These are phyloP conservation scores for Oceanodroma tethys DNA, from an alignment of 2,113 vertebrate species.

Conservation along the genomic window DNA sequence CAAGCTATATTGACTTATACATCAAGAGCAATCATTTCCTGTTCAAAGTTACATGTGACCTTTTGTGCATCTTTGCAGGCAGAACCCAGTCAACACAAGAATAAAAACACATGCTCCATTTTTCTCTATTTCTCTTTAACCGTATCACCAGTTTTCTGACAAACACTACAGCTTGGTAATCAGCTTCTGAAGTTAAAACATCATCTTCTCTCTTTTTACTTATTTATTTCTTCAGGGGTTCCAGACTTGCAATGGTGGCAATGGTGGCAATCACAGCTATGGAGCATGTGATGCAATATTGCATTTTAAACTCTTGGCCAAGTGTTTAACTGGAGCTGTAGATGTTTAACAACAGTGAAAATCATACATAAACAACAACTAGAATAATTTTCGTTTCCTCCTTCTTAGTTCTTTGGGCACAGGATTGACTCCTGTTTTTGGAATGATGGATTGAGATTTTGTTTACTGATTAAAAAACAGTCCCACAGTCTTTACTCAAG, in stretches of 20 bases:
- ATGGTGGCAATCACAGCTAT: background rate
- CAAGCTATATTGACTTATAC: background rate
- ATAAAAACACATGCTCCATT: background rate
- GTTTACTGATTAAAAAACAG: background rate
- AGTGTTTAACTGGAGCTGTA: background rate
- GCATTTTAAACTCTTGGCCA: background rate
- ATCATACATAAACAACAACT: background rate
- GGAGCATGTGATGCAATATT: background rate
- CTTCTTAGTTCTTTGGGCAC: background rate
- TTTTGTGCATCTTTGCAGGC: background rate
- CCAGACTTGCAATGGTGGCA: background rate
- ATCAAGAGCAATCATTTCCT: conserved; percentile 27
- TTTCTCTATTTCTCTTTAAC: background rate
- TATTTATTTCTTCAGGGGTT: background rate
- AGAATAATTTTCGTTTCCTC: background rate
- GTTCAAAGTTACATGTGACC: background rate
- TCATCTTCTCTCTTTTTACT: background rate
- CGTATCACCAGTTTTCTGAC: background rate
- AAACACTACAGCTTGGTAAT: background rate
- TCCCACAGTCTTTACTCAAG: background rate
- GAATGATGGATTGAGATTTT: background rate
- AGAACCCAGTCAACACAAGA: background rate
- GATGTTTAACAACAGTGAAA: background rate
- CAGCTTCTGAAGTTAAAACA: background rate
- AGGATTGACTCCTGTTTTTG: background rate